Evolutionary conservation across 2,888 invertebrate species (phyloP).

Genomic region (Pachycephus smyrnensis): DNA sequence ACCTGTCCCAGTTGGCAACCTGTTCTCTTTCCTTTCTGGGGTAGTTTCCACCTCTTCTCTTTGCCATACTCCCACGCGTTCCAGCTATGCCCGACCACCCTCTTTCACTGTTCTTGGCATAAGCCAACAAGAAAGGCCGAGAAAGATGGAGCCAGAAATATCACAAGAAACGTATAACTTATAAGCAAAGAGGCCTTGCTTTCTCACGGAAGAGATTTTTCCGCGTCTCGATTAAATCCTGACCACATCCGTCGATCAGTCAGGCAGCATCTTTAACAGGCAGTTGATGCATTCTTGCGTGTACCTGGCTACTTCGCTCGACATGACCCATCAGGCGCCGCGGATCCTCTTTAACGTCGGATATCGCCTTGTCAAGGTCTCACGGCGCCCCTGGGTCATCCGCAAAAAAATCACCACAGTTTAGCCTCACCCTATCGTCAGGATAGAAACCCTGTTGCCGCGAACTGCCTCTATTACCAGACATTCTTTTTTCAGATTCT

Average conservation of each 20-base stretch:
- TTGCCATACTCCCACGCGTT: neutral
- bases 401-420: neutral
- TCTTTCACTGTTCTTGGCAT: neutral
- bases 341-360: constrained; percentile 4
- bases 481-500: neutral
- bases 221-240: constrained; percentile 59
- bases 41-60: neutral
- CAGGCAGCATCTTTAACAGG: constrained; percentile 48
- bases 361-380: constrained; percentile 51
- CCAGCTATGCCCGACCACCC: neutral
- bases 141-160: neutral
- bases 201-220: constrained; percentile 67
- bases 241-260: constrained; percentile 65
- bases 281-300: constrained; percentile 57
- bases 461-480: neutral
- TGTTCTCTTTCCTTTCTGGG: neutral
- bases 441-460: neutral
- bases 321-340: constrained; percentile 8
- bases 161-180: neutral
- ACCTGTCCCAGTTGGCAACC: neutral
- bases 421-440: neutral
- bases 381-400: constrained; percentile 48
- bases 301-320: constrained; percentile 37
- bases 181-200: constrained; percentile 8
- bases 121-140: neutral